Evolutionary conservation across 2,888 invertebrate genomes (phyloP).

Genomic region (Fabriciana adippe): DNA sequence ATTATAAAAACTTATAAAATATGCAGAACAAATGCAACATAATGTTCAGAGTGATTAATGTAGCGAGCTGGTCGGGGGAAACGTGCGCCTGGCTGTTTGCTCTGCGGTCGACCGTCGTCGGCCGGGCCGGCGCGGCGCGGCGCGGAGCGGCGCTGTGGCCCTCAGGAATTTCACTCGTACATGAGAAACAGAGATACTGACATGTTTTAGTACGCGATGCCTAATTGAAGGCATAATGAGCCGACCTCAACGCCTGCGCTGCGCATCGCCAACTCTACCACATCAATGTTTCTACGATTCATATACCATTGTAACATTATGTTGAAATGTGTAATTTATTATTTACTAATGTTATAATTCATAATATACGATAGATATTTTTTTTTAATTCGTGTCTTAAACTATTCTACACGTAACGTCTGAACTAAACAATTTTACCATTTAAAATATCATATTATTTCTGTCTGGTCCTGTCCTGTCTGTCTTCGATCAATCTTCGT

Average conservation of each 20-base stretch:
- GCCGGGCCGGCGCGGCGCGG: neutral
- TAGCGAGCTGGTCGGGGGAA: too few relatives aligned
- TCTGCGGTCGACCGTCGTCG: neutral
- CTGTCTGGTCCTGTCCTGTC: neutral
- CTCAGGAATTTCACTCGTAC: conserved; percentile 62
- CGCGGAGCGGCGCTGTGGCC: conserved; percentile 13
- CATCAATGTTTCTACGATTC: neutral
- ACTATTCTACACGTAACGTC: neutral
- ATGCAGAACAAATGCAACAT: too few relatives aligned
- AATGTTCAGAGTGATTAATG: too few relatives aligned
- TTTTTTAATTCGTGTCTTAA: too few relatives aligned
- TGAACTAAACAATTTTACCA: conserved; percentile 1
- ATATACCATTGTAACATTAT: too few relatives aligned
- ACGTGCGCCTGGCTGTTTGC: too few relatives aligned
- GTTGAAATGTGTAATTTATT: too few relatives aligned
- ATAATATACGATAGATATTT: too few relatives aligned
- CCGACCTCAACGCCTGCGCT: conserved; percentile 33
- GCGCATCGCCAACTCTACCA: neutral
- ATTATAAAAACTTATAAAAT: too few relatives aligned
- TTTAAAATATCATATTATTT: conserved; percentile 10
- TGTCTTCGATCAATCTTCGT: conserved; percentile 8
- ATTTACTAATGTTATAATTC: too few relatives aligned
- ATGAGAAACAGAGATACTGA: conserved; percentile 60
- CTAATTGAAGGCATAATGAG: conserved; percentile 55
- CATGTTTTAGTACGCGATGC: conserved; percentile 55